Percentiles rank a stretch among this genome's conserved stretches.
Conservation (phyloP, 2,888 invertebrate genomes). For the Lissonota sp. region DNA sequence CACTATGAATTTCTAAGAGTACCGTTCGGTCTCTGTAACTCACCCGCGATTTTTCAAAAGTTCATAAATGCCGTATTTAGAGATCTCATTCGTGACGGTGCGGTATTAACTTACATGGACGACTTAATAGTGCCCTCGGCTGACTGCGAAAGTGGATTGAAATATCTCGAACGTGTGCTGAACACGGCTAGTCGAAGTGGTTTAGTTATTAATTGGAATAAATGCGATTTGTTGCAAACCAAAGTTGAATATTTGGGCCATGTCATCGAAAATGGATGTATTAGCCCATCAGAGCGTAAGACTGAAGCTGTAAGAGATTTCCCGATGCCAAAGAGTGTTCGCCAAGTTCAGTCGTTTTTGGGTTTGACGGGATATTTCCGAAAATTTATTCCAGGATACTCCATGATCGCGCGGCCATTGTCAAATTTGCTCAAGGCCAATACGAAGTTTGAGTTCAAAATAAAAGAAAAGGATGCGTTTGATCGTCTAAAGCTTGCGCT, state of each 20-base stretch:
- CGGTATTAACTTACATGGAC: conserved; percentile 54
- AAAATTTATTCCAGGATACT: conserved; percentile 58
- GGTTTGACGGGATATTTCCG: conserved; percentile 64
- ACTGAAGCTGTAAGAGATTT: conserved; percentile 62
- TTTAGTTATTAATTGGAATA: conserved; percentile 37
- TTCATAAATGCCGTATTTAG: conserved; percentile 47
- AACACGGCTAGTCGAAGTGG: conserved; percentile 17
- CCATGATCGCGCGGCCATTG: conserved; percentile 17
- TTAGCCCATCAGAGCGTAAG: conserved; percentile 42
- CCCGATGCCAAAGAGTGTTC: conserved; percentile 43
- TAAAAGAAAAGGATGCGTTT: conserved; percentile 16
- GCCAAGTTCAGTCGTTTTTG: conserved; percentile 55
- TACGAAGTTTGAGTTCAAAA: not conserved
- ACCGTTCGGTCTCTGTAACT: conserved; percentile 64
- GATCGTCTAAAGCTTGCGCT: conserved; percentile 16
- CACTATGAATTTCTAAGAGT: conserved; percentile 56
- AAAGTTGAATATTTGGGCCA: conserved; percentile 30
- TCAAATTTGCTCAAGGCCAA: not conserved
- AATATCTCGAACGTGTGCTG: conserved; percentile 17
- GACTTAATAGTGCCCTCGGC: conserved; percentile 40
- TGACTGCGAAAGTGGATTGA: conserved; percentile 27
- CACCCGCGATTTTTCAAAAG: conserved; percentile 56
- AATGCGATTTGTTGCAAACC: conserved; percentile 31
- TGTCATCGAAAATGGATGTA: not conserved
- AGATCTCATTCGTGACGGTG: conserved; percentile 14